A percentile compares a stretch with the other conserved stretches of the same genome.
These are phyloP conservation scores for Pygocentrus nattereri DNA, from an alignment of 2,797 vertebrate genomes.

Conservation along the genomic window DNA sequence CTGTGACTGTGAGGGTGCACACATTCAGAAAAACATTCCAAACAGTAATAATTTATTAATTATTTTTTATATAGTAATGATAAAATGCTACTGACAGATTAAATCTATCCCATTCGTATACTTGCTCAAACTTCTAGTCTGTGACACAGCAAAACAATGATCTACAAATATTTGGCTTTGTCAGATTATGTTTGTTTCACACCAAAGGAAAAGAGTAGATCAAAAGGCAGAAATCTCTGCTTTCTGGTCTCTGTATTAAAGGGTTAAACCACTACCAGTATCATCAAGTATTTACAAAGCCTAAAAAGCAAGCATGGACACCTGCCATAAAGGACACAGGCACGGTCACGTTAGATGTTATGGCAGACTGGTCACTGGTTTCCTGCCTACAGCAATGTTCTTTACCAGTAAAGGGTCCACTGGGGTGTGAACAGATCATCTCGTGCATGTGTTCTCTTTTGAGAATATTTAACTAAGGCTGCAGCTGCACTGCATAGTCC, in stretches of 20 bases:
- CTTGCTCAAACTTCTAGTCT: background rate
- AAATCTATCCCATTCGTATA: too few species aligned
- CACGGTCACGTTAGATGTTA: conserved; percentile 58
- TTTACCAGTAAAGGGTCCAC: conserved; percentile 19
- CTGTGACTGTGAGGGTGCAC: background rate
- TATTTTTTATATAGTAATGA: background rate
- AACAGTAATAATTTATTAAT: background rate
- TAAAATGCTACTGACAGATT: background rate
- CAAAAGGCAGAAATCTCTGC: background rate
- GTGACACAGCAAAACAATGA: too few species aligned
- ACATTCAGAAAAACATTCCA: background rate
- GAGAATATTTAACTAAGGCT: conserved; percentile 24
- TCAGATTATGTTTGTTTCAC: background rate
- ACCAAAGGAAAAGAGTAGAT: background rate
- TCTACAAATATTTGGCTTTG: background rate
- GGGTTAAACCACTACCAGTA: conserved; percentile 62
- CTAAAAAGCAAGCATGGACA: conserved; percentile 61
- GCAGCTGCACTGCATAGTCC: conserved; percentile 15
- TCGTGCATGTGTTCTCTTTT: background rate
- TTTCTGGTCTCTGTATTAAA: background rate
- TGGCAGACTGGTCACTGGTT: conserved; percentile 68
- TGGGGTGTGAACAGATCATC: conserved; percentile 9
- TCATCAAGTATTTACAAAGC: conserved; percentile 68
- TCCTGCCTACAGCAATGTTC: conserved; percentile 2
- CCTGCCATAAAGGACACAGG: conserved; percentile 57